Conservation (phyloP, 2,113 vertebrate species). For the Mellivora capensis region DNA sequence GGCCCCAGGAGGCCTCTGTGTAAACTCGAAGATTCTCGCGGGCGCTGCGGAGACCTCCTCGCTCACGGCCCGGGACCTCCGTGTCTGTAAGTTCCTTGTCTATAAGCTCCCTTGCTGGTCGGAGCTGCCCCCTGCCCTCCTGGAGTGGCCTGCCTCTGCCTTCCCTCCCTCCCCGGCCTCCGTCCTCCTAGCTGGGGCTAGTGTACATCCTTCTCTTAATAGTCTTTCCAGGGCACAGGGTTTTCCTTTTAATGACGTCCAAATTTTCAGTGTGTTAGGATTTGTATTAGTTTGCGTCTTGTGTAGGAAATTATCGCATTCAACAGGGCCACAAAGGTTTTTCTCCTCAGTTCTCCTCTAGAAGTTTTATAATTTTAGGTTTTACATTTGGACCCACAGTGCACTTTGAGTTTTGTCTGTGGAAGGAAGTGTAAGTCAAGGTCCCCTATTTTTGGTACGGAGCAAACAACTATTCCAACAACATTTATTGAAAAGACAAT, state of each 20-base stretch:
- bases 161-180: not conserved
- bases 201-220: not conserved
- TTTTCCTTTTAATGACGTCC: not conserved
- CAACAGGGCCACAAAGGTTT: not conserved
- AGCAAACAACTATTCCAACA: not conserved
- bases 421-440: not conserved
- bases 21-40: accelerated
- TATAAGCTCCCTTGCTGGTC: not conserved
- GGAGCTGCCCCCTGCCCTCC: accelerated
- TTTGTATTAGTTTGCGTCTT: not conserved
- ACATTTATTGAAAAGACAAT: not conserved
- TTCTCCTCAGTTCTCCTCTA: not conserved
- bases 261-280: not conserved
- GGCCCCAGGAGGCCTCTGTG: accelerated
- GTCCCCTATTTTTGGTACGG: not conserved
- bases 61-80: not conserved
- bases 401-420: not conserved
- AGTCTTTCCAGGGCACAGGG: not conserved
- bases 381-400: accelerated
- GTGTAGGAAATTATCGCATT: not conserved
- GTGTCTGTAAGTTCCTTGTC: not conserved
- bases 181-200: not conserved
- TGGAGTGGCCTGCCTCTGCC: accelerated
- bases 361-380: not conserved
- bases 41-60: accelerated